Evolutionary conservation across 2,797 vertebrate species (phyloP), one percentile per base, ranked within the genome.

Genomic region (Remorina albescens): DNA sequence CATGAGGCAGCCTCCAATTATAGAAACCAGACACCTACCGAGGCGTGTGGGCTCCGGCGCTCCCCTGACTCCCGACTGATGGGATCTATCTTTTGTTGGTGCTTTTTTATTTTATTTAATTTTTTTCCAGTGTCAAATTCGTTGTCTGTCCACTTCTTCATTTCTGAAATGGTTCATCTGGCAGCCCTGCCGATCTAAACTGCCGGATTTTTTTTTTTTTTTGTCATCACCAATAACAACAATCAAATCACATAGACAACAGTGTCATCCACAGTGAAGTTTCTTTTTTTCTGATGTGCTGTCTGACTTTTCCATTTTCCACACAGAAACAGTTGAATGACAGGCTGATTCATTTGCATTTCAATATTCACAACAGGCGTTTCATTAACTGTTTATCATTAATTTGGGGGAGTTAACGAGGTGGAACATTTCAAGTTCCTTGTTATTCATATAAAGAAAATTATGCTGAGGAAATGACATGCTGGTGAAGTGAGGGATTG

Each of bases 1-100:
- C 87, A 91, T 89, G 84, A 89, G 77, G 82, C 86, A 63, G 81
- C 76, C 23, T 76, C 89, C 90, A 91, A 89, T 91, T 91, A 91
- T 90, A 89, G 85, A 86, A 86, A 78, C 58, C 78, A 83, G 85
- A 88, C 87, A 56, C 81, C 85, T 78, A 77, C 82, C 36, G 53
- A 76, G 60, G 81, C 74, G 70, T 65, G 39, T 23, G 8, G 41
- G 67, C 73, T 54, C 56, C 15, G 1, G n/a, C 1, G 57, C 54
- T 74, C 59, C 82, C 79, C 56, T 0, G 59, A 58, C 78, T 76
- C 84, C 67, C 77, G n/a, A 44, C 76, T 34, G 56, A 72, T 15
- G 25, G 67, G 37, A 61, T 67, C 76, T 6, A 6, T 71, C 76
- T 78, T 66, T 75, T 81, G 80, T 73, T 72, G 63, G 49, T 46